Percentiles rank a stretch among this genome's conserved stretches.
Evolutionary conservation across 1,140 invertebrate species (phyloP).

Genomic region (Dysdera silvatica): DNA sequence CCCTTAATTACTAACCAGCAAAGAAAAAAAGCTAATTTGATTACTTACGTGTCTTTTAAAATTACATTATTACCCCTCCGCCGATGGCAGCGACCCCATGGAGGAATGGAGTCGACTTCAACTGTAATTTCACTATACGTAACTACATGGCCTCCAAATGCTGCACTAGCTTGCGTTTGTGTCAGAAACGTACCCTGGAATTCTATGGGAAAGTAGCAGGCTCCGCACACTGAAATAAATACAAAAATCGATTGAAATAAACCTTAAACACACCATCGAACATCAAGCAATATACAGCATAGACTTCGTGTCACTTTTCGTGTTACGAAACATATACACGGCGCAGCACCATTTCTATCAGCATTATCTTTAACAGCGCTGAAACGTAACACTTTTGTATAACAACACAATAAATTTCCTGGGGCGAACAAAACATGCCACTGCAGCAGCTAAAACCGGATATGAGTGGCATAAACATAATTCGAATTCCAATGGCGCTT

Average conservation of each 20-base stretch:
- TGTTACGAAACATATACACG: too few species aligned
- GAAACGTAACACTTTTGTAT: too few species aligned
- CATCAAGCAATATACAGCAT: too few species aligned
- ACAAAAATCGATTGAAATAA: background rate
- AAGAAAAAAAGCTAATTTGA: background rate
- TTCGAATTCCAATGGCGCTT: too few species aligned
- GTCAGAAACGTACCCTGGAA: constrained; percentile 59
- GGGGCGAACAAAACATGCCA: too few species aligned
- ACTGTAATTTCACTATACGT: constrained; percentile 57
- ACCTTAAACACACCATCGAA: too few species aligned
- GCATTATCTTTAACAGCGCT: too few species aligned
- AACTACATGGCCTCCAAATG: constrained; percentile 37
- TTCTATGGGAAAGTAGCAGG: constrained; percentile 60
- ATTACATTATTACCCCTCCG: constrained; percentile 56
- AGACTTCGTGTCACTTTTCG: too few species aligned
- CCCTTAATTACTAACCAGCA: background rate
- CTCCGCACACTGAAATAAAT: constrained; percentile 13
- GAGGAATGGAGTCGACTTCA: constrained; percentile 56
- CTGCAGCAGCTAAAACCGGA: too few species aligned
- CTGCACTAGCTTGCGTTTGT: constrained; percentile 47
- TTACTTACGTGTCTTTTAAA: constrained; percentile 47
- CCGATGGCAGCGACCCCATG: constrained; percentile 59
- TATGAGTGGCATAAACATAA: too few species aligned
- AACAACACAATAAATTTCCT: too few species aligned
- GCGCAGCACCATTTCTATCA: too few species aligned